These are phyloP conservation scores for Amblyopsis hoosieri DNA, from an alignment of 2,797 vertebrate genomes.

Conservation along the genomic window DNA sequence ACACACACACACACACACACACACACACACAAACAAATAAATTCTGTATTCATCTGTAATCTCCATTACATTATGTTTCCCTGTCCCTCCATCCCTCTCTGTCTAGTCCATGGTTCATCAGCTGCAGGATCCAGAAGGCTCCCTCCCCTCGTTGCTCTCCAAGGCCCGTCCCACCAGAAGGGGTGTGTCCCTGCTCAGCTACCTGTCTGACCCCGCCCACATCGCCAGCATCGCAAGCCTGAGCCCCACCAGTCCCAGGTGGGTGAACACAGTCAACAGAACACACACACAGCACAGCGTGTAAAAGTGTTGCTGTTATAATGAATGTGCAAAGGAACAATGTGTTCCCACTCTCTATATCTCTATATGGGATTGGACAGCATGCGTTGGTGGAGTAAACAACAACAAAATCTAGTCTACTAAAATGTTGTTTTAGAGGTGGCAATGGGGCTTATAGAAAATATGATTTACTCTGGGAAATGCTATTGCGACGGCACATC, in stretches of 20 bases:
- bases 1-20: conserved; percentile 1
- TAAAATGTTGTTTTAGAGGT: too few species aligned
- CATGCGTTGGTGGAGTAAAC: too few species aligned
- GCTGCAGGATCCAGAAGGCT: conserved; percentile 68
- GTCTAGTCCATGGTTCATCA: conserved; percentile 81
- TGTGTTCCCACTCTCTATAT: too few species aligned
- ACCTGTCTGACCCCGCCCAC: conserved; percentile 73
- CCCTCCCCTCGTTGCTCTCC: conserved; percentile 62
- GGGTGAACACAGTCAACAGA: too few species aligned
- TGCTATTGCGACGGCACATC: not conserved
- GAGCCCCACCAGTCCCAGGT: conserved; percentile 19
- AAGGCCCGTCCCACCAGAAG: conserved; percentile 55
- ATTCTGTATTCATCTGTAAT: conserved; percentile 5
- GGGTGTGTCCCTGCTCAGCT: conserved; percentile 84
- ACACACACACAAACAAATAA: not conserved
- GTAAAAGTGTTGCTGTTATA: too few species aligned
- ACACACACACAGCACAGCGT: too few species aligned
- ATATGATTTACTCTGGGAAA: not conserved
- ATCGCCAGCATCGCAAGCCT: not conserved
- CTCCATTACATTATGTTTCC: not conserved
- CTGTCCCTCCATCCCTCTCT: conserved; percentile 3
- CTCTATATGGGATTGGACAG: too few species aligned
- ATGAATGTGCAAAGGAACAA: too few species aligned
- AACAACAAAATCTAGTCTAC: too few species aligned
- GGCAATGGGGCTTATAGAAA: too few species aligned